Evolutionary conservation across 2,888 invertebrate species (phyloP).

Genomic region (Embidobia sp.): DNA sequence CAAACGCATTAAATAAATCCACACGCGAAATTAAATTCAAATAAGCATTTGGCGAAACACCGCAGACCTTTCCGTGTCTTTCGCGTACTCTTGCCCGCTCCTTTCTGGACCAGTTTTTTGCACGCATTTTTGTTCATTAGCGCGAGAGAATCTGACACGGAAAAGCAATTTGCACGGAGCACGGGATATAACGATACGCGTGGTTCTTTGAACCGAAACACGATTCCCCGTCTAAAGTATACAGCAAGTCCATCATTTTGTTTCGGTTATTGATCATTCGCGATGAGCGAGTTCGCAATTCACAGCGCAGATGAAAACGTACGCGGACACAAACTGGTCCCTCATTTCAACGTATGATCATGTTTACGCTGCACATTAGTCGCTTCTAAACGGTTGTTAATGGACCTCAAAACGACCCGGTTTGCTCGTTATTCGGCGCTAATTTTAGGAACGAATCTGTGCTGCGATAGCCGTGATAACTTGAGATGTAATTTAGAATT

Average conservation of each 20-base stretch:
- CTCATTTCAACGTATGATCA: slow-evolving; percentile 10
- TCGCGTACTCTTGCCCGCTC: not conserved
- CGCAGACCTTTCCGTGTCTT: not conserved
- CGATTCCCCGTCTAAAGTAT: slow-evolving; percentile 9
- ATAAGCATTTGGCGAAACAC: not conserved
- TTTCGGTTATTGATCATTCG: slow-evolving; percentile 44
- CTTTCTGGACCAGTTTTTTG: not conserved
- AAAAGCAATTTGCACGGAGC: slow-evolving; percentile 17
- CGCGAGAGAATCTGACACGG: slow-evolving; percentile 5
- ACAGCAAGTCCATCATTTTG: slow-evolving; percentile 3
- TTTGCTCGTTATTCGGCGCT: slow-evolving; percentile 1
- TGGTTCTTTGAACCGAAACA: slow-evolving; percentile 13
- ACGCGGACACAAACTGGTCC: slow-evolving; percentile 18
- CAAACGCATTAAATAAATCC: not conserved
- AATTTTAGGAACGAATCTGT: slow-evolving; percentile 32
- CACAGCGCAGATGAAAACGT: slow-evolving; percentile 21
- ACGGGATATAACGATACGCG: not conserved
- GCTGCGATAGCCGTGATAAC: too few species aligned
- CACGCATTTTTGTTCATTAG: not conserved
- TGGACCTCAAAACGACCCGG: slow-evolving; percentile 16
- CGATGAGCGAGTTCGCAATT: slow-evolving; percentile 12
- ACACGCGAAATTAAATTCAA: not conserved
- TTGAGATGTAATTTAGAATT: too few species aligned
- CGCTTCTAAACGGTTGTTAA: slow-evolving; percentile 40
- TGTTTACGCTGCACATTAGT: slow-evolving; percentile 32